Base-by-base conservation (phyloP, 2,888 invertebrate species). In the Cerastis rubricosa region DNA sequence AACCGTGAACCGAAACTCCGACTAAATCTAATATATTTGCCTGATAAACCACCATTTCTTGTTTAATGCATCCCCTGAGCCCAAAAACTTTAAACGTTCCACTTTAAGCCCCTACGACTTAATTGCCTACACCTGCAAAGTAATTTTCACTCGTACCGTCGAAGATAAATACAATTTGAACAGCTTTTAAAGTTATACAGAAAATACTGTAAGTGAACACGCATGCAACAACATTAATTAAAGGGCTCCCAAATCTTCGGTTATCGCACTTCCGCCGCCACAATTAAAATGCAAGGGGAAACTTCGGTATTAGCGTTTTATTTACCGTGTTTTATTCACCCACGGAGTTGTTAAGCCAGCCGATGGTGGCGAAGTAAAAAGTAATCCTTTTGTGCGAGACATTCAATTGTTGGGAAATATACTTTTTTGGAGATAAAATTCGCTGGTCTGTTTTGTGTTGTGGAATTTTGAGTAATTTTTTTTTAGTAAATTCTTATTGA, bases 241-340 rank as follows among this genome's bases (percentile, higher is more conserved):
- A 94, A 95, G 93, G 94, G 94, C 94, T 94, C 91, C 95, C 93
- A 95, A 96, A 96, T 95, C 94, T 94, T 94, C 94, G 89, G 93
- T 93, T 95, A 95, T 96, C 95, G 93, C 93, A 93, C 94, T 95
- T 95, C 95, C 95, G 94, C 83, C 87, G 85, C 92, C 89, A 93
- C 94, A 95, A 96, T 96, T 96, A 95, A 94, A 96, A 95, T 94
- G 93, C 95, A 93, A 93, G 94, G 95, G 96, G 94, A 93, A 92
- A 93, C 91, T 93, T 91, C 85, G 89, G 92, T 92, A 91, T 92
- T 92, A 90, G 89, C 89, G 90, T 88, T 91, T 89, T 90, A 90
- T 93, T 92, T 92, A 89, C 89, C 81, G 85, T 87, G 89, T 90
- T 92, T 90, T 89, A 89, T 93, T 92, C 89, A 91, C 73, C 84